phyloP scores from a whole-genome alignment of 2,888 invertebrate genomes.

The Pyrgus malvae region DNA sequence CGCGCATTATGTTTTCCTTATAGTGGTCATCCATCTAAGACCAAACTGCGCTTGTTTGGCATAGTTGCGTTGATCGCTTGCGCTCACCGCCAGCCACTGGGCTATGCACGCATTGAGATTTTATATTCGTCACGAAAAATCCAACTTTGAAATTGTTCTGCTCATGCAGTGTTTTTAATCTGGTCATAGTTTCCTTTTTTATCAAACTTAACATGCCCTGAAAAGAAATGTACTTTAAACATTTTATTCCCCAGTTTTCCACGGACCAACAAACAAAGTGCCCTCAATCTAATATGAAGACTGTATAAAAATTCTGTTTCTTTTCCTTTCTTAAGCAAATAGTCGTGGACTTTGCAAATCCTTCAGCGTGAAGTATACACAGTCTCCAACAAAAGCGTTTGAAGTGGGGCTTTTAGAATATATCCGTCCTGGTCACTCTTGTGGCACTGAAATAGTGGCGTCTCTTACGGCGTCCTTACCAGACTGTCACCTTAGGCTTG shows the following conservation, averaged over 20 bases:
- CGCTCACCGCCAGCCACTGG: too few relatives aligned
- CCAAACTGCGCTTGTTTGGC: too few relatives aligned
- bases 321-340: conserved; percentile 13
- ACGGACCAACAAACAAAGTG: conserved; percentile 3
- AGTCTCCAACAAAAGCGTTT: conserved; percentile 14
- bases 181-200: too few relatives aligned
- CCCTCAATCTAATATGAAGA: background rate
- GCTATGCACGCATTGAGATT: too few relatives aligned
- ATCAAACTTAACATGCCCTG: too few relatives aligned
- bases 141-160: too few relatives aligned
- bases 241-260: too few relatives aligned
- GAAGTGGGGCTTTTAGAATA: conserved; percentile 3
- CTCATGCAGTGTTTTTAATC: too few relatives aligned
- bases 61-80: too few relatives aligned
- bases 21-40: too few relatives aligned
- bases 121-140: too few relatives aligned
- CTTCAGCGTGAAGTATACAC: conserved; percentile 15
- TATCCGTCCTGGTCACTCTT: background rate
- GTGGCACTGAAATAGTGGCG: background rate
- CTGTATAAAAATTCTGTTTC: conserved; percentile 6
- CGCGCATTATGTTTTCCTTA: too few relatives aligned
- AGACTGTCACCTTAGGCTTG: conserved; percentile 9
- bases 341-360: conserved; percentile 11
- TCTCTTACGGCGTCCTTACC: conserved; percentile 1
- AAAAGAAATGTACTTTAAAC: background rate